These are phyloP conservation scores for Smutsia gigantea DNA, from an alignment of 2,797 vertebrate genomes.

Conservation along the genomic window DNA sequence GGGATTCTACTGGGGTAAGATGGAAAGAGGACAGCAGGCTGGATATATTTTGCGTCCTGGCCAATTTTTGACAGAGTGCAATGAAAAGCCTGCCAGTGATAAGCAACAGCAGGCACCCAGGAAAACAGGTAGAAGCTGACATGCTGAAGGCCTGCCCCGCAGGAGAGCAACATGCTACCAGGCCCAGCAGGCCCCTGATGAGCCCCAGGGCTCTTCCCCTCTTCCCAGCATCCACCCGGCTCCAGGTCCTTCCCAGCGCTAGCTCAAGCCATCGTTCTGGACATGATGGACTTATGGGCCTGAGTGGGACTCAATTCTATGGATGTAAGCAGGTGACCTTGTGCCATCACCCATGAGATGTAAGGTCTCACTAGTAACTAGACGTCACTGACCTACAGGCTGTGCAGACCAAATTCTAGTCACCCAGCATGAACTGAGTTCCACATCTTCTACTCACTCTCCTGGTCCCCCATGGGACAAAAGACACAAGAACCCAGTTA, in stretches of 20 bases:
- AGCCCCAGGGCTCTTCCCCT: not conserved
- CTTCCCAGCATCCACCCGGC: not conserved
- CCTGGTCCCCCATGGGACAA: not conserved
- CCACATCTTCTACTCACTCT: not conserved
- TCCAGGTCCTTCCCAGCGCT: too few species aligned
- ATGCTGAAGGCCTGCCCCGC: not conserved
- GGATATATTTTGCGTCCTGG: not conserved
- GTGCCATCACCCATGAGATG: rapidly evolving
- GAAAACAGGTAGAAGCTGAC: not conserved
- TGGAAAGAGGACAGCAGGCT: not conserved
- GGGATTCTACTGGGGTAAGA: not conserved
- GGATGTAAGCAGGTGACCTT: not conserved
- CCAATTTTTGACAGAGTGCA: not conserved
- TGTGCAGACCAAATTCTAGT: not conserved
- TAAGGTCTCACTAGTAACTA: not conserved
- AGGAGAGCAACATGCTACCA: rapidly evolving
- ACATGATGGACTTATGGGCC: not conserved
- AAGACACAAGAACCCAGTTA: not conserved
- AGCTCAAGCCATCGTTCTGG: not conserved
- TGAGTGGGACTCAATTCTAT: too few species aligned
- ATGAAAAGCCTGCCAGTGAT: not conserved
- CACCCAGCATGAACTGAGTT: not conserved
- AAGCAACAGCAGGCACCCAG: not conserved
- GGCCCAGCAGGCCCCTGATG: rapidly evolving
- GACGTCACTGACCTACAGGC: not conserved